Percentiles rank a stretch among this genome's conserved stretches.
Evolutionary conservation across 2,797 vertebrate genomes (phyloP).

Genomic region (Pelochelys cantorii): DNA sequence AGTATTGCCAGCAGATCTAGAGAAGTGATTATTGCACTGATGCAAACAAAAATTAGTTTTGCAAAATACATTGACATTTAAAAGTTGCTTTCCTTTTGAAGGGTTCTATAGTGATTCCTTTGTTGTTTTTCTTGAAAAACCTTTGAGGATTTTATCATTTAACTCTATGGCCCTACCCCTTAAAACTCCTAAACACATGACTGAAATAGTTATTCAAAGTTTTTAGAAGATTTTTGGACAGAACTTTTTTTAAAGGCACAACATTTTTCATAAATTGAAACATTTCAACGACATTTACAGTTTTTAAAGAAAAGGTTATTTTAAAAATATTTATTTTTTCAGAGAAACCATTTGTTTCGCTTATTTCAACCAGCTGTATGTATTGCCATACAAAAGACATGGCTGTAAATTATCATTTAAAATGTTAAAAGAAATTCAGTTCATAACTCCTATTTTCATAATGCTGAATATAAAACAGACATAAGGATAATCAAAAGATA

Average conservation of each 20-base stretch:
- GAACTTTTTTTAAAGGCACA: neutral
- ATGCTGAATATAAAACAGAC: neutral
- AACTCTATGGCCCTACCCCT: neutral
- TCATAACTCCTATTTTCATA: neutral
- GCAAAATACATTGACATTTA: neutral
- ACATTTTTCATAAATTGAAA: neutral
- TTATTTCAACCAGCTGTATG: neutral
- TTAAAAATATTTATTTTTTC: neutral
- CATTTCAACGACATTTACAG: neutral
- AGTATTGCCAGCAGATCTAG: too few relatives aligned
- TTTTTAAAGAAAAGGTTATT: neutral
- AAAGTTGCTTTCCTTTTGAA: neutral
- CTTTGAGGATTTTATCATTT: neutral
- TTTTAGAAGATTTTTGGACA: neutral
- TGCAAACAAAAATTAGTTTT: neutral
- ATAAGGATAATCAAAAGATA: neutral
- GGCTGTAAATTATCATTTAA: neutral
- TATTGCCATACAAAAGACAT: neutral
- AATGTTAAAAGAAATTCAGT: neutral
- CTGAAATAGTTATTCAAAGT: neutral
- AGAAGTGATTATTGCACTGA: too few relatives aligned
- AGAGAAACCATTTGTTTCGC: neutral
- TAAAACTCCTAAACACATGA: neutral
- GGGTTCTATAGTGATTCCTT: neutral
- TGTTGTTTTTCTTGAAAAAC: neutral